Conservation (phyloP, 2,797 vertebrate genomes). For the Taeniopygia guttata region DNA sequence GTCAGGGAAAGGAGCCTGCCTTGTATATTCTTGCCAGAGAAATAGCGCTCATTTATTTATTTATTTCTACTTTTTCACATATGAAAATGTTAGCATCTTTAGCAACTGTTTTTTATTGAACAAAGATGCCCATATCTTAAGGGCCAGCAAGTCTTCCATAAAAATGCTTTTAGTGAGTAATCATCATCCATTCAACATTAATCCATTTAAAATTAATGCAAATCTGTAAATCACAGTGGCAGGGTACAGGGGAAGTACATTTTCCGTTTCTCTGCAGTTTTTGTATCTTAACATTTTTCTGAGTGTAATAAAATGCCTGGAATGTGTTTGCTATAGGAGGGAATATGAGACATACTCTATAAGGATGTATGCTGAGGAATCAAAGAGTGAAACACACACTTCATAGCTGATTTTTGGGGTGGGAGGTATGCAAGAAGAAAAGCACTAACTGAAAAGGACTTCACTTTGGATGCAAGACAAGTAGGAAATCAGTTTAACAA, state of each 20-base stretch:
- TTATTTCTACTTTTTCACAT: background rate
- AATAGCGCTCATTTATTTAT: background rate
- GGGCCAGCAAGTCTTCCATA: background rate
- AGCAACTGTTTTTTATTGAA: background rate
- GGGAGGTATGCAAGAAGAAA: background rate
- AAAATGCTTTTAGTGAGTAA: background rate
- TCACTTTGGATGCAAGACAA: background rate
- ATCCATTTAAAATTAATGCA: background rate
- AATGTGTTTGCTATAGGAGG: background rate
- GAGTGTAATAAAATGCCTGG: background rate
- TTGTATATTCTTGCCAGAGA: background rate
- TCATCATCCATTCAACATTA: background rate
- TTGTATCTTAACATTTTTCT: background rate
- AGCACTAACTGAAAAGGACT: background rate
- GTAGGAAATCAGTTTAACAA: constrained; percentile 13
- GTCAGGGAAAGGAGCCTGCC: background rate
- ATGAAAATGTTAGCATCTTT: background rate
- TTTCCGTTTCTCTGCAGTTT: background rate
- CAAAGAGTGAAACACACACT: background rate
- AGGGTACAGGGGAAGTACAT: background rate
- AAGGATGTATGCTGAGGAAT: background rate
- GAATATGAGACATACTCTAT: background rate
- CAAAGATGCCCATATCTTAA: background rate
- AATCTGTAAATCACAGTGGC: background rate
- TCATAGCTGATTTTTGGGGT: background rate